These are phyloP conservation scores for Odiellus spinosus DNA, from an alignment of 2,888 invertebrate species.

Conservation along the genomic window DNA sequence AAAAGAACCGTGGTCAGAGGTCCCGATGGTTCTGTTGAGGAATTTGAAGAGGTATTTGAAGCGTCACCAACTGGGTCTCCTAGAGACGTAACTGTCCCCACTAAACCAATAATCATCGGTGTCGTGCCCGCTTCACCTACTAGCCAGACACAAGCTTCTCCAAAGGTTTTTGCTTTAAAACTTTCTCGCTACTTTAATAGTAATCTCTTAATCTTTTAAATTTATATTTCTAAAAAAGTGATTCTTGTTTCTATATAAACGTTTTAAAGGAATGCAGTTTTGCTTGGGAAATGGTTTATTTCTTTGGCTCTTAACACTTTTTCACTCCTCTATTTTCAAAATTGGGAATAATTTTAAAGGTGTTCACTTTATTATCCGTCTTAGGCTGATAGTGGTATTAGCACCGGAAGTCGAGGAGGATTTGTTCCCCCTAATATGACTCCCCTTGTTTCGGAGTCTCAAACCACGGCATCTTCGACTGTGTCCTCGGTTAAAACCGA, in stretches of 20 bases:
- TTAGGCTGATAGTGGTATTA: no score
- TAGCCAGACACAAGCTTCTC: not conserved
- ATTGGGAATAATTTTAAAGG: no score
- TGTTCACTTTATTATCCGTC: no score
- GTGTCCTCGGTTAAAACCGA: conserved; percentile 15
- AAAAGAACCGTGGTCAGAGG: conserved; percentile 8
- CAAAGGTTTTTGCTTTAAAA: not conserved
- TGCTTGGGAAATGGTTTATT: not conserved
- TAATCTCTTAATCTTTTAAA: not conserved
- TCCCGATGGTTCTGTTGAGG: conserved; percentile 12
- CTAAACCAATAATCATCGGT: conserved; percentile 1
- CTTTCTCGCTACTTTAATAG: not conserved
- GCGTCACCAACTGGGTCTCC: conserved; percentile 4
- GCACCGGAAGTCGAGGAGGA: no score
- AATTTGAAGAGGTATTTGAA: conserved; percentile 14
- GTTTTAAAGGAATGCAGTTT: not conserved
- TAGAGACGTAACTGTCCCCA: not conserved
- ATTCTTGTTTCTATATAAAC: not conserved
- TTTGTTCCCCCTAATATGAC: not conserved
- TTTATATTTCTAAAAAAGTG: not conserved
- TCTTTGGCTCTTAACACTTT: not conserved
- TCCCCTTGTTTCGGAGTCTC: conserved; percentile 13
- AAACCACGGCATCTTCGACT: conserved; percentile 10
- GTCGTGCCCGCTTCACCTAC: not conserved
- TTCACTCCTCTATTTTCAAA: not conserved